Conservation (phyloP, 2,888 invertebrate species). For the Clivina fossor region DNA sequence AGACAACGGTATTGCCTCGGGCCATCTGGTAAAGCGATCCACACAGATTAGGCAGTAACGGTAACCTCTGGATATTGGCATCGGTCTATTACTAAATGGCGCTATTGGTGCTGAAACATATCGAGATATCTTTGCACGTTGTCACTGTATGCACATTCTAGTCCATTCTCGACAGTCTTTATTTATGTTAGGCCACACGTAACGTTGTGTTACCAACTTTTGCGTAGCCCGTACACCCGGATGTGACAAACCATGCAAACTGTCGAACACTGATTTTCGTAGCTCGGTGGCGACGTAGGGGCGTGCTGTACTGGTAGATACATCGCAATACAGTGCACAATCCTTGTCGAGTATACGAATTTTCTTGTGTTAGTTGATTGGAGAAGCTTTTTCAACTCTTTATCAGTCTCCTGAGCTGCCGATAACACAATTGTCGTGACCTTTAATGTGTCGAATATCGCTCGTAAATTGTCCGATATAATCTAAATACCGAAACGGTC, state of each 20-base stretch:
- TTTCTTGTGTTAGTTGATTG: background rate
- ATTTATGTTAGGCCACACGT: slow-evolving; percentile 40
- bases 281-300: slow-evolving; percentile 39
- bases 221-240: slow-evolving; percentile 37
- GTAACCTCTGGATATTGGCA: slow-evolving; percentile 9
- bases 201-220: slow-evolving; percentile 32
- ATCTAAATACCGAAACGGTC: slow-evolving; percentile 46
- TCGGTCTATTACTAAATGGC: background rate
- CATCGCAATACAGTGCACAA: slow-evolving; percentile 36
- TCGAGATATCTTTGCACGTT: slow-evolving; percentile 36
- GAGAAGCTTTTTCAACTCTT: background rate
- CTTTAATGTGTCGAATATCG: slow-evolving; percentile 43
- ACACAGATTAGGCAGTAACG: slow-evolving; percentile 38
- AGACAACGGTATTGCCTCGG: slow-evolving; percentile 42
- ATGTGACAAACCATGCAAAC: slow-evolving; percentile 37
- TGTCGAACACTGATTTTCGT: slow-evolving; percentile 38
- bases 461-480: slow-evolving; percentile 46
- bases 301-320: slow-evolving; percentile 30
- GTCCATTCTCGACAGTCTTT: slow-evolving; percentile 35
- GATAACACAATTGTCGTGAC: slow-evolving; percentile 42
- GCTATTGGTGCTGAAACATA: slow-evolving; percentile 23
- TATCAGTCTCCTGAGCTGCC: slow-evolving; percentile 45
- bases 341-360: background rate
- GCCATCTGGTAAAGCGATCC: slow-evolving; percentile 43
- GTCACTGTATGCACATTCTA: slow-evolving; percentile 37